These are phyloP conservation scores for Drosophila pallidifrons DNA, from an alignment of 1,140 invertebrate genomes.

Conservation along the genomic window DNA sequence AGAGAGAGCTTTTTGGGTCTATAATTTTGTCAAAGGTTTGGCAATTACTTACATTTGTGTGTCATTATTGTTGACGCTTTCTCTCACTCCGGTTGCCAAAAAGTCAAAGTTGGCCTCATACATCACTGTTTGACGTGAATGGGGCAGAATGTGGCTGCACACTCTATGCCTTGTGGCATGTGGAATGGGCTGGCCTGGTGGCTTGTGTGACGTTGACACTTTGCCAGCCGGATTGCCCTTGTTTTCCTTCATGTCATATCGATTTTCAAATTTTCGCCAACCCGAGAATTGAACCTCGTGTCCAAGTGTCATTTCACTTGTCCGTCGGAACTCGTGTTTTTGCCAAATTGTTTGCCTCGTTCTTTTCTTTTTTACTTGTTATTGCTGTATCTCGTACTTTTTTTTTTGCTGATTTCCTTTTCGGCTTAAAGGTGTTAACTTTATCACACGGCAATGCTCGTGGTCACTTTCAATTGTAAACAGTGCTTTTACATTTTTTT, in stretches of 20 bases:
- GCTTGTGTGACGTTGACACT: constrained; percentile 39
- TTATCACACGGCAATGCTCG: constrained; percentile 52
- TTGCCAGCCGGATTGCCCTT: constrained; percentile 54
- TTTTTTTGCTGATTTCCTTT: constrained; percentile 53
- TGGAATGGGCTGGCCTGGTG: neutral
- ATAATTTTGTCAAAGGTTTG: constrained; percentile 52
- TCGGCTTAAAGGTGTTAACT: constrained; percentile 78
- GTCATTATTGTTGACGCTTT: constrained; percentile 48
- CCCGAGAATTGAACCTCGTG: constrained; percentile 63
- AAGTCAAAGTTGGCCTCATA: constrained; percentile 69
- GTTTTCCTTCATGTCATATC: constrained; percentile 76
- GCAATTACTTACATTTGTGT: constrained; percentile 67
- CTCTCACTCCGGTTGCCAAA: constrained; percentile 19
- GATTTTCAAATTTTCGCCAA: constrained; percentile 67
- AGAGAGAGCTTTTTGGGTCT: constrained; percentile 1
- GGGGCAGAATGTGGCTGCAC: constrained; percentile 8
- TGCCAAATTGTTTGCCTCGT: constrained; percentile 58
- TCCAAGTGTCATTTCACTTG: constrained; percentile 75
- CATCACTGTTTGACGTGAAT: constrained; percentile 55
- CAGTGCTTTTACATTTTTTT: constrained; percentile 58
- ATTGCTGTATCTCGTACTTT: constrained; percentile 24
- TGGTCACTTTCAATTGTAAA: constrained; percentile 61
- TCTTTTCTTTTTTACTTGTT: constrained; percentile 26
- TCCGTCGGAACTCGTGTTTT: constrained; percentile 69
- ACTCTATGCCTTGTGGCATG: constrained; percentile 32